These are phyloP conservation scores for Hydractinia symbiolongicarpus DNA, from an alignment of 30 jellyfish, hydroid and myxozoan genomes.

Conservation along the genomic window DNA sequence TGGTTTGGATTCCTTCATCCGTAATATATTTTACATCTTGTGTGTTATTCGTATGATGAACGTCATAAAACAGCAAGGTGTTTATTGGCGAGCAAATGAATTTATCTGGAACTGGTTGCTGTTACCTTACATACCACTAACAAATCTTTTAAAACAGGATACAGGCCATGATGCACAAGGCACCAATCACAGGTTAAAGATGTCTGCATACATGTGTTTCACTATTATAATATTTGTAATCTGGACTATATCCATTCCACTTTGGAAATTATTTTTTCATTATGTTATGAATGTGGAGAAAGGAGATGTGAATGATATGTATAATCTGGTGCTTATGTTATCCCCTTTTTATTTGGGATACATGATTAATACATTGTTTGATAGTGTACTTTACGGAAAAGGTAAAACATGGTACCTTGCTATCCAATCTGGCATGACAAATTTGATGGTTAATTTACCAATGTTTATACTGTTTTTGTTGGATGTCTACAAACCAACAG, in stretches of 20 bases:
- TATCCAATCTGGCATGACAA: background rate
- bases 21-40: background rate
- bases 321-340: background rate
- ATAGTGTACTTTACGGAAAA: constrained; percentile 9
- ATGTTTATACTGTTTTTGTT: background rate
- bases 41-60: constrained; percentile 20
- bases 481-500: background rate
- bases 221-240: background rate
- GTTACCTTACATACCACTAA: background rate
- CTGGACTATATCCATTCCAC: constrained; percentile 3
- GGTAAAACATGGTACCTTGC: background rate
- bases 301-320: background rate
- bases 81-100: constrained; percentile 7
- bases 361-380: background rate
- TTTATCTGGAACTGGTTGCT: constrained; percentile 13
- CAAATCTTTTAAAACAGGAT: background rate
- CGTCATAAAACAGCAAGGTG: constrained; percentile 2
- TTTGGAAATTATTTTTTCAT: background rate
- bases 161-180: background rate
- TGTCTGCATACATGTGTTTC: background rate
- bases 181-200: constrained; percentile 6
- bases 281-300: background rate
- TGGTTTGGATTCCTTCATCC: constrained; percentile 6
- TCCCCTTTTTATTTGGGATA: background rate
- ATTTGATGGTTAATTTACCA: background rate